Conservation (phyloP, 2,113 vertebrate genomes). For the Physeter macrocephalus region DNA sequence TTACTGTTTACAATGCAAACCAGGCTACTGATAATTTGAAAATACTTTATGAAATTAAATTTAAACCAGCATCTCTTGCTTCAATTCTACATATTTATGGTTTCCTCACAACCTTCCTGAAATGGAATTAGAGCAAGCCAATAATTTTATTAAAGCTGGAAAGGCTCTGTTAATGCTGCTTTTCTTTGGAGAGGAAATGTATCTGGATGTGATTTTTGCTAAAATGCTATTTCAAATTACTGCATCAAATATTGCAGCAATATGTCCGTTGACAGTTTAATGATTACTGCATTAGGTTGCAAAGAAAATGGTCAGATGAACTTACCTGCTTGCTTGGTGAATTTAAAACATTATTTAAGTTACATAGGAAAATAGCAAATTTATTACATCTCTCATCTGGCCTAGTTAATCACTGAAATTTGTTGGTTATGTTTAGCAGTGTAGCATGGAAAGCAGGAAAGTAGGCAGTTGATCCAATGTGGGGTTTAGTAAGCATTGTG, state of each 20-base stretch:
- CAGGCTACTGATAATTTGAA: conserved; percentile 73
- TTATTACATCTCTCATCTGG: conserved; percentile 76
- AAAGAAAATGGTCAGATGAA: conserved; percentile 79
- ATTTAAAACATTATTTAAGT: conserved; percentile 79
- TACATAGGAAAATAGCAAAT: conserved; percentile 71
- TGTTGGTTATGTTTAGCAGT: conserved; percentile 72
- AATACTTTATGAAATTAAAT: conserved; percentile 69
- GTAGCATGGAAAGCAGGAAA: conserved; percentile 69
- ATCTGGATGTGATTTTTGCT: conserved; percentile 84
- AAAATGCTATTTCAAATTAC: conserved; percentile 85
- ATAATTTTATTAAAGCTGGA: conserved; percentile 74
- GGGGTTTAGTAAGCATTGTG: conserved; percentile 66
- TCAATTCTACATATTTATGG: conserved; percentile 68
- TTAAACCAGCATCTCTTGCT: conserved; percentile 55
- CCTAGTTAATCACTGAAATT: conserved; percentile 78
- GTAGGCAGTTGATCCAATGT: conserved; percentile 27
- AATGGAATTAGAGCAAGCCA: conserved; percentile 76
- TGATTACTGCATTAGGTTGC: conserved; percentile 82
- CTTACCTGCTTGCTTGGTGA: conserved; percentile 75
- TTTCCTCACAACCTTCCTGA: conserved; percentile 68
- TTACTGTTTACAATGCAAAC: conserved; percentile 65
- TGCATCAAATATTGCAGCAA: conserved; percentile 81
- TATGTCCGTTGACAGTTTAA: conserved; percentile 86
- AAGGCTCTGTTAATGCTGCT: conserved; percentile 67
- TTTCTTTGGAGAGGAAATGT: conserved; percentile 72